Conservation (phyloP, 2,888 invertebrate genomes). For the Strigamia transsilvanica region DNA sequence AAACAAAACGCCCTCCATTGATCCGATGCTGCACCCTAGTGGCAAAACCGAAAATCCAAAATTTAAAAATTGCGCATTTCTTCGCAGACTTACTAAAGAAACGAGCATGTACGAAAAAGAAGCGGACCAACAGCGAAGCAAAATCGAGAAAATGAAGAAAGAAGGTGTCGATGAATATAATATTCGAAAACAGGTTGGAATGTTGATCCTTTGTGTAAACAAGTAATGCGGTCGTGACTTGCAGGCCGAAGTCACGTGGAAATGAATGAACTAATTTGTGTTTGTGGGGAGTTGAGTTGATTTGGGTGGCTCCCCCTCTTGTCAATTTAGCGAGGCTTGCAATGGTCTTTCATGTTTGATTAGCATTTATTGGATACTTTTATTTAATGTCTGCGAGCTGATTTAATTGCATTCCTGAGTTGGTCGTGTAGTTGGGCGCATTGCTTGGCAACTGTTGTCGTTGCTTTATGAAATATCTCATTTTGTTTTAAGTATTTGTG, state of each 20-base stretch:
- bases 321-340: conserved; percentile 26
- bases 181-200: conserved; percentile 63
- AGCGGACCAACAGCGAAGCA: conserved; percentile 75
- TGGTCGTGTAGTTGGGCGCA: not conserved
- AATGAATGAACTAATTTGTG: conserved; percentile 45
- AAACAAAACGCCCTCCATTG: not conserved
- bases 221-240: conserved; percentile 27
- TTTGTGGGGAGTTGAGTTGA: conserved; percentile 39
- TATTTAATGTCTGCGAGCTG: conserved; percentile 10
- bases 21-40: not conserved
- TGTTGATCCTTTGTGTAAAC: conserved; percentile 27
- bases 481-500: conserved; percentile 10
- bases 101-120: conserved; percentile 88
- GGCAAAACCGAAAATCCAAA: not conserved
- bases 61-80: not conserved
- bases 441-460: conserved; percentile 5
- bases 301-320: conserved; percentile 24
- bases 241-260: conserved; percentile 28
- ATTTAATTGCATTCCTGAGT: conserved; percentile 45
- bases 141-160: conserved; percentile 78
- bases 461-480: conserved; percentile 12
- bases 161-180: conserved; percentile 68
- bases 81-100: conserved; percentile 78
- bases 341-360: conserved; percentile 43
- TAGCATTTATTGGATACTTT: conserved; percentile 44